phyloP scores from a whole-genome alignment of 2,888 invertebrate species.

The Nephrotoma flavescens region DNA sequence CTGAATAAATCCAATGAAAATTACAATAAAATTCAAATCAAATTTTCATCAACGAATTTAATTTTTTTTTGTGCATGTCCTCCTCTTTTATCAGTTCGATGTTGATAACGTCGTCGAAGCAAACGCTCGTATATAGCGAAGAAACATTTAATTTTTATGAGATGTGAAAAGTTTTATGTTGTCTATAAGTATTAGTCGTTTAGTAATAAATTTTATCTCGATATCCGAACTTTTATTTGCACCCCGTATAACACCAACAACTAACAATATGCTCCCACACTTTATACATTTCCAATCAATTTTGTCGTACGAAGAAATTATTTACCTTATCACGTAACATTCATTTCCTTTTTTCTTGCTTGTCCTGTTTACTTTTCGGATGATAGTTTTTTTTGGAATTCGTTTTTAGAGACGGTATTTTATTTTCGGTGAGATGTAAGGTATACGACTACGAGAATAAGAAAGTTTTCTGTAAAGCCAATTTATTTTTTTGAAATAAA shows the following conservation, averaged over 20 bases:
- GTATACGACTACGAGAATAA: background rate
- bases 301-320: background rate
- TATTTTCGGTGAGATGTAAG: background rate
- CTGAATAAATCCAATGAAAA: background rate
- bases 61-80: background rate
- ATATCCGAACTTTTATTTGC: background rate
- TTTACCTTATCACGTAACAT: background rate
- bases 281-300: background rate
- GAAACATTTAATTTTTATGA: background rate
- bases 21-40: background rate
- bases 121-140: background rate
- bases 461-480: background rate
- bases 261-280: background rate
- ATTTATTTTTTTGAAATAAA: background rate
- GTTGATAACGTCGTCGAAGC: background rate
- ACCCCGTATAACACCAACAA: background rate
- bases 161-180: background rate
- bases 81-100: background rate
- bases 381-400: background rate
- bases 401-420: background rate
- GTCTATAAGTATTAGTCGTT: background rate
- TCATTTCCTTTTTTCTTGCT: background rate
- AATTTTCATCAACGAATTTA: background rate
- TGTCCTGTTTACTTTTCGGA: background rate
- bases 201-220: background rate